Conservation (phyloP, 2,113 vertebrate genomes). For the Monopterus albus region DNA sequence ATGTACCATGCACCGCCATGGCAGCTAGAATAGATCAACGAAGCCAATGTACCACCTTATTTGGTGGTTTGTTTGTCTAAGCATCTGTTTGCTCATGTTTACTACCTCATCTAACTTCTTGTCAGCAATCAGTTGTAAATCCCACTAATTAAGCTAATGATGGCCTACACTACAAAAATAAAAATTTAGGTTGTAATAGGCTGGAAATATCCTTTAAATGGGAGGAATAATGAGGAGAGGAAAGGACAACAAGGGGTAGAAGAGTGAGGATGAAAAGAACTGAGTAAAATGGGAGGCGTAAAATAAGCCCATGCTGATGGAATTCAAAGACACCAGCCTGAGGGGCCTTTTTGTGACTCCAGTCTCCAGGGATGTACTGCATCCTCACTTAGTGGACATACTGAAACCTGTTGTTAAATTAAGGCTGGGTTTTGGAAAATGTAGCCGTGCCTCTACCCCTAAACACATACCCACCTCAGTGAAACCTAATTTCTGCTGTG, state of each 20-base stretch:
- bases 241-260: not conserved
- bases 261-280: not conserved
- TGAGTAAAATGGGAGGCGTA: constrained; percentile 21
- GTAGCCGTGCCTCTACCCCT: not conserved
- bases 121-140: too few relatives aligned
- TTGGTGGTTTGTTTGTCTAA: too few relatives aligned
- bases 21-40: too few relatives aligned
- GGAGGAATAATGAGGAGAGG: not conserved
- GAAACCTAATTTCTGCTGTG: constrained; percentile 30
- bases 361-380: constrained; percentile 22
- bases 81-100: too few relatives aligned
- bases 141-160: too few relatives aligned
- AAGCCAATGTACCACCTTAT: too few relatives aligned
- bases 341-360: constrained; percentile 31
- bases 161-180: not conserved
- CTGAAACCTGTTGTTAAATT: constrained; percentile 21
- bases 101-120: too few relatives aligned
- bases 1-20: too few relatives aligned
- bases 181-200: too few relatives aligned
- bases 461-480: constrained; percentile 25
- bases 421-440: constrained; percentile 13
- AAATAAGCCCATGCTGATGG: constrained; percentile 30
- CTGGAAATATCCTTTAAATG: not conserved
- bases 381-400: constrained; percentile 13
- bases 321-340: constrained; percentile 30